Evolutionary conservation across 2,113 vertebrate species (phyloP), one percentile per base, ranked within the genome.

Genomic region (Chloroceryle aenea): DNA sequence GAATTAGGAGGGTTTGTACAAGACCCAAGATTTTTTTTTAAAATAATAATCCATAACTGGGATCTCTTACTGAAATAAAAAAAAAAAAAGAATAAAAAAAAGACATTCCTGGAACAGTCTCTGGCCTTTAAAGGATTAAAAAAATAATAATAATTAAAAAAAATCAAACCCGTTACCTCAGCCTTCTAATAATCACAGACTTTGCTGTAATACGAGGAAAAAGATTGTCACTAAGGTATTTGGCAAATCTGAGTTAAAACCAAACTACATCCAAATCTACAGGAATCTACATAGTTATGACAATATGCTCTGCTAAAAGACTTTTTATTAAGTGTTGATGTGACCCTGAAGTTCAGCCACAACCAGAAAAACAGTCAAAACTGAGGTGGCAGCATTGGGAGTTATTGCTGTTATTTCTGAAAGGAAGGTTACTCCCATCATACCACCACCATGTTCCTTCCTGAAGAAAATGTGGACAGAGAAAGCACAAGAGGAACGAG

Each of bases 401-500:
- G 6, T 50, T 76, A 68, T 30, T 90, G 74, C 53, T 52, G 34
- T 48, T 50, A n/a, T 38, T 43, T 72, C 53, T 75, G 27, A 64
- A 86, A 63, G 15, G 81, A 50, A 48, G 8, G 18, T 45, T 6
- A 1, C 22, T 83, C 21, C 26, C 50, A 50, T 59, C 45, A 63
- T 6, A 55, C 1, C 14, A 69, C 50, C 14, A 38, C 8, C 20
- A 22, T 0, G 0, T 43, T 71, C 22, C 38, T 48, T 73, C 17
- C 16, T 30, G 13, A 73, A 71, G 45, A 77, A 66, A 0, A 0
- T 10, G 4, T 23, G 10, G 0, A 0, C 8, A 29, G 16, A 12
- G 7, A 71, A 9, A 75, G 4, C 52, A 50, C 13, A 40, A 14
- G 29, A 85, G 10, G 5, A 85, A 83, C 38, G 10, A 4, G 15